Evolutionary conservation across 2,797 vertebrate species (phyloP).

Genomic region (Esox lucius): DNA sequence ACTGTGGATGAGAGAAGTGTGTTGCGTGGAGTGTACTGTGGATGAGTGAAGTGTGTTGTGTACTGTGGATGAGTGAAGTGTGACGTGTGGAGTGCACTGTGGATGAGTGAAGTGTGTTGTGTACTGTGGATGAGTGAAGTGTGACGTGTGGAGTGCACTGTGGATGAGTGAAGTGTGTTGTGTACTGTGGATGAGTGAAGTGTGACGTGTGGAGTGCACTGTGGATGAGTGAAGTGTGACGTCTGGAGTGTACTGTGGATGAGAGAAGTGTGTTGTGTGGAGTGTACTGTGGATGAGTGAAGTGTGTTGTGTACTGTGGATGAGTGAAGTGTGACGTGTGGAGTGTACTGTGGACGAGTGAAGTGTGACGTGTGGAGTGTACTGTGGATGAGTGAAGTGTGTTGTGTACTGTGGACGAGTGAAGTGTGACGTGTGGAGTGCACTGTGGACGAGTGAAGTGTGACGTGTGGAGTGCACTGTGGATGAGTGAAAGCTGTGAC

Average conservation of each 20-base stretch:
- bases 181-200: conserved; percentile 48
- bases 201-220: conserved; percentile 51
- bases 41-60: background rate
- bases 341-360: background rate
- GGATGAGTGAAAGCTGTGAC: conserved; percentile 59
- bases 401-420: background rate
- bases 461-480: background rate
- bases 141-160: background rate
- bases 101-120: conserved; percentile 51
- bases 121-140: background rate
- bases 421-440: background rate
- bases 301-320: conserved; percentile 41
- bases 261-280: no score
- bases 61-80: background rate
- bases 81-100: background rate
- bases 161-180: background rate
- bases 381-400: no score
- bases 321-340: background rate
- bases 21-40: background rate
- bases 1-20: conserved; percentile 48
- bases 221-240: background rate
- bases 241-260: background rate
- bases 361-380: no score
- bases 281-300: conserved; percentile 56
- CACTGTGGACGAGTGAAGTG: background rate